Percentiles rank a stretch among this genome's conserved stretches.
phyloP scores from a whole-genome alignment of 2,797 vertebrate genomes.

The Macroramphosus scolopax region DNA sequence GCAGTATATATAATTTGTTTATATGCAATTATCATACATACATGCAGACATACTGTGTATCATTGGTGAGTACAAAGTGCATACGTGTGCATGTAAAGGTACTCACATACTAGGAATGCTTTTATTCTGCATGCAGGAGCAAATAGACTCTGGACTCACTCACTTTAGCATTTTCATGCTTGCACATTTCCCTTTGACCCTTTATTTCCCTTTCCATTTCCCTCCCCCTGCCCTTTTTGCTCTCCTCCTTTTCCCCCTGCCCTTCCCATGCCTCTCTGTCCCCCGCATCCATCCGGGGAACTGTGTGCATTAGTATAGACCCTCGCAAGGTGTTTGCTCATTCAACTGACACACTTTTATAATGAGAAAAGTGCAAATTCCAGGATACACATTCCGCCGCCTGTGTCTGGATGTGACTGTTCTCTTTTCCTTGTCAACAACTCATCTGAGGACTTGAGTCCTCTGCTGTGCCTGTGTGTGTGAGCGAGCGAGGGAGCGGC shows the following conservation, averaged over 20 bases:
- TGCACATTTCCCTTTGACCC: slow-evolving; percentile 20
- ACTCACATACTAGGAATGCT: slow-evolving; percentile 19
- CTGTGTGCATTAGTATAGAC: slow-evolving; percentile 57
- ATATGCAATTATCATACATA: too few species aligned
- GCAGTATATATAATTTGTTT: too few species aligned
- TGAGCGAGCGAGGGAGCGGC: neutral
- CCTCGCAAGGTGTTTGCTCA: slow-evolving; percentile 70
- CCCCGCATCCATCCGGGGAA: slow-evolving; percentile 53
- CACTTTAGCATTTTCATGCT: slow-evolving; percentile 22
- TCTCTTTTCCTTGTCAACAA: slow-evolving; percentile 69
- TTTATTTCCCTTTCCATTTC: slow-evolving; percentile 16
- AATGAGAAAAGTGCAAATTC: slow-evolving; percentile 78
- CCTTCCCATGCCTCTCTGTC: slow-evolving; percentile 1
- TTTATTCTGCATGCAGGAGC: slow-evolving; percentile 16
- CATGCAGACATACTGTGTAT: too few species aligned
- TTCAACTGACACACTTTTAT: slow-evolving; percentile 73
- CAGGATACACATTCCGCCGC: slow-evolving; percentile 63
- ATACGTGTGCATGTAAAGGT: neutral
- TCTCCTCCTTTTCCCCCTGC: slow-evolving; percentile 8
- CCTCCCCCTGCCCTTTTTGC: neutral
- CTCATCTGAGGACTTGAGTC: slow-evolving; percentile 61
- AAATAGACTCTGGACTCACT: slow-evolving; percentile 19
- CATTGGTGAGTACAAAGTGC: too few species aligned
- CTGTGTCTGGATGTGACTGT: slow-evolving; percentile 52
- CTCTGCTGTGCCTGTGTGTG: slow-evolving; percentile 4